Evolutionary conservation across 2,797 vertebrate species (phyloP), one percentile per base, ranked within the genome.

Genomic region (Danio albolineatus): DNA sequence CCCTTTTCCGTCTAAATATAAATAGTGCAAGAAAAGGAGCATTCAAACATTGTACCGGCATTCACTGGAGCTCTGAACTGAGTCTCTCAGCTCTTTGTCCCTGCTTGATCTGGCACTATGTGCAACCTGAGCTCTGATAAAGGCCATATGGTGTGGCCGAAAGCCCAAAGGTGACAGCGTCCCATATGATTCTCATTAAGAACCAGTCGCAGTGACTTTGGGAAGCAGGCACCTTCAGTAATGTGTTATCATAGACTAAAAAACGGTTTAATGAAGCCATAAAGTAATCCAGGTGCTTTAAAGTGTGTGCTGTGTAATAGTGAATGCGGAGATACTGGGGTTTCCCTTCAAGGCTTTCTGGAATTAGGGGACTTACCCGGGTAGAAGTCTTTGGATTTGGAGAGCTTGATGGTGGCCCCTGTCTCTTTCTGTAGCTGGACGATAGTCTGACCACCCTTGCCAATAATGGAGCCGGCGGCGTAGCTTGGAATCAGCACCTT

Each of bases 381-480:
- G 89, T 98, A 98, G 90, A 97, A 98, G 93, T 97, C 97, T 95
- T 98, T 98, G 93, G 97, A 98, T 94, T 98, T 98, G 89, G 97
- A 98, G 89, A 97, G 95, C 86, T 98, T 98, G 93, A 98, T 97
- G 86, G 96, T 98, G 89, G 97, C 96, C 39, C 96, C 96, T 0
- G 97, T 98, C 93, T 98, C 97, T 87, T 97, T 97, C 92, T 98
- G 97, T 82, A 97, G 91, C 90, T 98, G 97, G 85, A 98, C 97
- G 78, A 98, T 98, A 83, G 97, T 98, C 91, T 98, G 97, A 71
- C 97, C 97, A n/a, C 97, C 97, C 85, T 97, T 97, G 87, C 97
- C 97, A 79, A 98, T 98, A 90, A 98, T 97, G 91, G 97, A 98
- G 88, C 97, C 97, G 2, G 97, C 97, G 2, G 97, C 97, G 89